Base-by-base conservation (phyloP, 2,797 vertebrate species). In the Fistularia tabacaria region DNA sequence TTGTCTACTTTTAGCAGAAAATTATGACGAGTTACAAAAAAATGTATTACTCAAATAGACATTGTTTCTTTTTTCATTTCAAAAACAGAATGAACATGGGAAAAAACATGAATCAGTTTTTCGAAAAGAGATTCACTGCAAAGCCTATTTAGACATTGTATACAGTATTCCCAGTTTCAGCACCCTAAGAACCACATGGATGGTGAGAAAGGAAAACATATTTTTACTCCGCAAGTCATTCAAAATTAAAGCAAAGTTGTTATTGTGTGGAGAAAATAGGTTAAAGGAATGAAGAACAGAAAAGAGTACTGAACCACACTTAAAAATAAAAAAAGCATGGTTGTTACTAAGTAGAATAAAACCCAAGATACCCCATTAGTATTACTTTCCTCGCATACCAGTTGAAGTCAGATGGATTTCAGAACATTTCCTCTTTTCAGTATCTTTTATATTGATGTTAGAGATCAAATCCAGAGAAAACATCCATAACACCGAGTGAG, bases 351-450 rank as follows among this genome's bases (percentile, higher is more conserved):
- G 25, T 25, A 25, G 25, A 25, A 25, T 25, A 25, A 25, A 25
- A 25, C 25, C 2, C 25, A 25, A 25, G 25, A 25, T 25, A 25
- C 25, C 25, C 25, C 25, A 25, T 25, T 25, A 25, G 25, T 25
- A 25, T 25, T 2, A 25, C 25, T 25, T 25, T 25, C 25, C 5
- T 25, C 25, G 5, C 25, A 2, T 3, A 25, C 25, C 25, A 25
- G 73, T 74, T 72, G 80, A 86, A 88, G 88, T 89, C 79, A 37
- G 38, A 47, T 5, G 13, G 69, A 84, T 88, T 87, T 85, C 81
- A 86, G 76, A 71, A 84, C 83, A 90, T 88, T 89, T 87, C 81
- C 84, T 88, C 80, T 47, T 79, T 70, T 72, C 66, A 72, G 62
- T 71, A 76, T 61, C 62, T 62, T 68, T 82, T 51, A 87, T 83